Percentiles rank a stretch among this genome's conserved stretches.
phyloP scores from a whole-genome alignment of 2,888 invertebrate species.

The Aleiodes testaceus region DNA sequence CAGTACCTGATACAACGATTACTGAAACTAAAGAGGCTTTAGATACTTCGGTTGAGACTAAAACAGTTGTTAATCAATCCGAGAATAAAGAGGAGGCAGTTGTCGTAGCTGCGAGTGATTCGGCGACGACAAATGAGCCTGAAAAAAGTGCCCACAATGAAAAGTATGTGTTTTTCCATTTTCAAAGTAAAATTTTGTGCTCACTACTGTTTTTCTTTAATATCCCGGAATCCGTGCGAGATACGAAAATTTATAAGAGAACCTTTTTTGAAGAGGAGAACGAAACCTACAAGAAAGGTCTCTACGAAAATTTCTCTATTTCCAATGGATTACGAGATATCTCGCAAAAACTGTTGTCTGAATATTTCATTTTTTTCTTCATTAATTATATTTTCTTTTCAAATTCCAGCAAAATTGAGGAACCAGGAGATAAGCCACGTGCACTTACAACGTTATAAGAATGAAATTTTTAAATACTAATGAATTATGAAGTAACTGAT shows the following conservation, averaged over 20 bases:
- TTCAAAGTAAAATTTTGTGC: no score
- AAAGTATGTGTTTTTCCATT: neutral
- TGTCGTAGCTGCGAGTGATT: conserved; percentile 7
- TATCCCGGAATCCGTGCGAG: no score
- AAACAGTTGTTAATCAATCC: conserved; percentile 10
- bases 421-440: conserved; percentile 33
- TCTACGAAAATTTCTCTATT: neutral
- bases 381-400: conserved; percentile 7
- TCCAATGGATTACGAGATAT: neutral
- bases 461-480: conserved; percentile 8
- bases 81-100: neutral
- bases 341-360: neutral
- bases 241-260: no score
- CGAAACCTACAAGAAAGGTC: neutral
- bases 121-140: conserved; percentile 5
- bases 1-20: conserved; percentile 39
- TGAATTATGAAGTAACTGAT: conserved; percentile 18
- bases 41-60: neutral
- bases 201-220: no score
- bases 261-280: neutral
- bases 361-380: neutral
- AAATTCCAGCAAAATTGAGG: conserved; percentile 33
- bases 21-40: conserved; percentile 16
- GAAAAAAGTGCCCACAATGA: conserved; percentile 17
- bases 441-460: conserved; percentile 41